These are phyloP conservation scores for Stegastes partitus DNA, from an alignment of 2,113 vertebrate species.

Conservation along the genomic window DNA sequence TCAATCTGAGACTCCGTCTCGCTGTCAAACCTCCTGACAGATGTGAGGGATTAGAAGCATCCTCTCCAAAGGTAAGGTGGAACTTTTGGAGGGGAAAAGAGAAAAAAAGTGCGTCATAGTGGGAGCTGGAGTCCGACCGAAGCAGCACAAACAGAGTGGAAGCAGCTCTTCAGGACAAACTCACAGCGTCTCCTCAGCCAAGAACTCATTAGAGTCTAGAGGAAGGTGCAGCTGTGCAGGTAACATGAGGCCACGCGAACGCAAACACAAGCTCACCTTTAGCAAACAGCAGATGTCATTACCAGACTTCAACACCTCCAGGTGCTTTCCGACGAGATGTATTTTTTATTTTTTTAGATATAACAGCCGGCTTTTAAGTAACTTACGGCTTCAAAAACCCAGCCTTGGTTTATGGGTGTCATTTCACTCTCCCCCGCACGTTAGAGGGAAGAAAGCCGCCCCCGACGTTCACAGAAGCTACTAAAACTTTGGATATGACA, in stretches of 20 bases:
- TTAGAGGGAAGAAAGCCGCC: neutral
- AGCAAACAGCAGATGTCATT: slow-evolving; percentile 24
- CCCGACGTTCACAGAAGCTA: slow-evolving; percentile 20
- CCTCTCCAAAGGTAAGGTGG: neutral
- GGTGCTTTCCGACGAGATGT: slow-evolving; percentile 11
- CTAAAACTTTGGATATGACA: slow-evolving; percentile 59
- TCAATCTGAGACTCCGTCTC: no score
- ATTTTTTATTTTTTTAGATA: slow-evolving; percentile 4
- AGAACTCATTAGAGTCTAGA: slow-evolving; percentile 8
- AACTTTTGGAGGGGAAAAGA: neutral
- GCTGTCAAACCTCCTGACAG: no score
- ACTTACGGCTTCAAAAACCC: slow-evolving; percentile 11
- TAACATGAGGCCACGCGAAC: neutral
- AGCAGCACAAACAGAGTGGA: neutral
- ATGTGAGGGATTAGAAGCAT: neutral
- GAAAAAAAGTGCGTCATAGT: slow-evolving; percentile 12
- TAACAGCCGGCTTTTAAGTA: slow-evolving; percentile 17
- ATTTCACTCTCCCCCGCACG: slow-evolving; percentile 16
- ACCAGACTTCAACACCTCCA: slow-evolving; percentile 19
- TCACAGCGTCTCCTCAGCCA: neutral
- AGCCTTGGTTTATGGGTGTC: slow-evolving; percentile 41
- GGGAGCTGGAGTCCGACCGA: neutral
- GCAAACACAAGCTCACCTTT: no score
- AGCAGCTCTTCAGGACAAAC: neutral
- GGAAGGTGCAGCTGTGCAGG: neutral